phyloP scores from a whole-genome alignment of 1,140 invertebrate genomes.

The Drosophila eugracilis region DNA sequence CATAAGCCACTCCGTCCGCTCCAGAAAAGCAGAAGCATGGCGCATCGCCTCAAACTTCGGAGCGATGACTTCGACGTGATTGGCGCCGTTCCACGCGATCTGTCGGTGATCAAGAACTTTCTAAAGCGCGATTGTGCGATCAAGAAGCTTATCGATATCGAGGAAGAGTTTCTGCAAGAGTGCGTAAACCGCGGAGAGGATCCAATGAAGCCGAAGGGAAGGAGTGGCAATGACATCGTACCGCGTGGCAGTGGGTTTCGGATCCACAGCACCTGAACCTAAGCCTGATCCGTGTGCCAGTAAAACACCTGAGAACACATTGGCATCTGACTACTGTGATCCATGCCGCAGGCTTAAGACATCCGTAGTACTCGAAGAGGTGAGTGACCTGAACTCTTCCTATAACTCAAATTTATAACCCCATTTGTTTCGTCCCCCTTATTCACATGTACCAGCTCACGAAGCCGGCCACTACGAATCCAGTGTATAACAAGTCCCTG shows the following conservation, averaged over 20 bases:
- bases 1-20: not conserved
- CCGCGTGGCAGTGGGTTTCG: not conserved
- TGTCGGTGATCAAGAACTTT: conserved; percentile 72
- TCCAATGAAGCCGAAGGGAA: not conserved
- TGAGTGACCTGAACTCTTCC: not conserved
- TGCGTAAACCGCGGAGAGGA: conserved; percentile 38
- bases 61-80: conserved; percentile 67
- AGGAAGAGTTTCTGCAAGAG: conserved; percentile 56
- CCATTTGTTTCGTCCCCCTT: not conserved
- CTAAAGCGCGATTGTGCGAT: conserved; percentile 66
- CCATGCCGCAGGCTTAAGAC: conserved; percentile 54
- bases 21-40: conserved; percentile 30
- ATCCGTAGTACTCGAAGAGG: conserved; percentile 65
- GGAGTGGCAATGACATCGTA: not conserved
- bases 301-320: conserved; percentile 3
- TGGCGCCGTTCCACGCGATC: conserved; percentile 66
- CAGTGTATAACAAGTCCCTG: conserved; percentile 13
- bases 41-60: conserved; percentile 56
- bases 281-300: conserved; percentile 39
- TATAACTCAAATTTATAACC: not conserved
- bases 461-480: conserved; percentile 48
- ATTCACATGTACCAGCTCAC: conserved; percentile 42
- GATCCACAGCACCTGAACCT: not conserved
- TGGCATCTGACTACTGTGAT: conserved; percentile 41
- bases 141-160: conserved; percentile 67